Evolutionary conservation across 1,140 invertebrate species (phyloP).

Genomic region (Danaus plexippus): DNA sequence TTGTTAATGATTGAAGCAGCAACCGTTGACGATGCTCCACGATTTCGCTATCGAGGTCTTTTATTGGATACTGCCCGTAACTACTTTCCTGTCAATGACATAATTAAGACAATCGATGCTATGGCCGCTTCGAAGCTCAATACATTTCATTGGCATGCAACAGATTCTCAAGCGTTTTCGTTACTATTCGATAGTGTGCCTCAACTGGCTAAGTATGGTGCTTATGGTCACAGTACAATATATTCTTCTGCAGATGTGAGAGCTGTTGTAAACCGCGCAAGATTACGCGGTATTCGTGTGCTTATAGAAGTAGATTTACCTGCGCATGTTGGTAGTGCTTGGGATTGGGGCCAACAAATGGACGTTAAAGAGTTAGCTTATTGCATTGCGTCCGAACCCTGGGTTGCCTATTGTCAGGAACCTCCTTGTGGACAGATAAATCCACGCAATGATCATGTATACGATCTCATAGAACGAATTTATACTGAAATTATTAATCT

Average conservation of each 20-base stretch:
- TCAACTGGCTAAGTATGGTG: constrained; percentile 77
- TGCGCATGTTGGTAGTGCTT: constrained; percentile 82
- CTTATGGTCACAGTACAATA: constrained; percentile 76
- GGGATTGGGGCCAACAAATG: constrained; percentile 78
- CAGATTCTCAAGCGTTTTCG: constrained; percentile 86
- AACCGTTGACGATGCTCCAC: constrained; percentile 71
- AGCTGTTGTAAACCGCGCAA: constrained; percentile 76
- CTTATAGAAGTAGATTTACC: constrained; percentile 83
- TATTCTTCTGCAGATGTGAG: constrained; percentile 78
- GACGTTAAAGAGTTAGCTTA: constrained; percentile 76
- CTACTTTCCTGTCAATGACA: constrained; percentile 77
- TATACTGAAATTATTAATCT: constrained; percentile 77
- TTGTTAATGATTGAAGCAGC: constrained; percentile 73
- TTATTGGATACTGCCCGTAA: constrained; percentile 83
- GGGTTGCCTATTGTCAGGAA: constrained; percentile 56
- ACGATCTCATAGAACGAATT: constrained; percentile 75
- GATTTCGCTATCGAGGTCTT: constrained; percentile 78
- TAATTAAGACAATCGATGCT: constrained; percentile 79
- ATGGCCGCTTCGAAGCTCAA: constrained; percentile 86
- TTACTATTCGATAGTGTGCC: constrained; percentile 78
- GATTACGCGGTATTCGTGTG: constrained; percentile 78
- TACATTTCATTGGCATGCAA: constrained; percentile 87
- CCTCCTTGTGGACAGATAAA: constrained; percentile 86
- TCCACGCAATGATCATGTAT: constrained; percentile 80
- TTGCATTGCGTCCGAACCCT: constrained; percentile 65